Conservation (phyloP, 2,113 vertebrate species). For the Perognathus longimembris region DNA sequence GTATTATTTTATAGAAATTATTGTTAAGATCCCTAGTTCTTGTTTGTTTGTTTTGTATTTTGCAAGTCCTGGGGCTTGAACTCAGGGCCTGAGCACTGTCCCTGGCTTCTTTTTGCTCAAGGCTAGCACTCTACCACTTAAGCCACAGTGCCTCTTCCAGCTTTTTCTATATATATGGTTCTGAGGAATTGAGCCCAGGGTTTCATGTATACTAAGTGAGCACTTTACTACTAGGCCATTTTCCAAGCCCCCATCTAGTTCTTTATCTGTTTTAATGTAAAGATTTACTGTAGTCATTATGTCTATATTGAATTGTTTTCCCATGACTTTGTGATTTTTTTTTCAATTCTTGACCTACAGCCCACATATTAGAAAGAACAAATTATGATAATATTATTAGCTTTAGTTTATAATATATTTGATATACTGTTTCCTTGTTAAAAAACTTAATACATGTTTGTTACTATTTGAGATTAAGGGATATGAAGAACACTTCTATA, state of each 20-base stretch:
- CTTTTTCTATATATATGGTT: too few species aligned
- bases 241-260: too few species aligned
- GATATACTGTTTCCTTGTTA: neutral
- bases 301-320: neutral
- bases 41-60: too few species aligned
- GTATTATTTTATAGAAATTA: neutral
- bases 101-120: too few species aligned
- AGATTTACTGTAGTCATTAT: neutral
- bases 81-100: too few species aligned
- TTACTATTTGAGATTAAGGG: neutral
- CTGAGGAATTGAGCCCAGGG: too few species aligned
- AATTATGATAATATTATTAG: neutral
- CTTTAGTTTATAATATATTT: neutral
- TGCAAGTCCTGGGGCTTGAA: too few species aligned
- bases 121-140: too few species aligned
- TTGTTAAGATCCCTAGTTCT: neutral
- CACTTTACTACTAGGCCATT: too few species aligned
- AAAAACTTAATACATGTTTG: neutral
- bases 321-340: neutral
- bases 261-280: neutral
- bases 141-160: too few species aligned
- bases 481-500: neutral
- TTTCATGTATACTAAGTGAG: too few species aligned
- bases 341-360: slow-evolving; percentile 1
- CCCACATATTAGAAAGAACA: neutral